Conservation (phyloP, 2,797 vertebrate genomes). For the Choloepus didactylus region DNA sequence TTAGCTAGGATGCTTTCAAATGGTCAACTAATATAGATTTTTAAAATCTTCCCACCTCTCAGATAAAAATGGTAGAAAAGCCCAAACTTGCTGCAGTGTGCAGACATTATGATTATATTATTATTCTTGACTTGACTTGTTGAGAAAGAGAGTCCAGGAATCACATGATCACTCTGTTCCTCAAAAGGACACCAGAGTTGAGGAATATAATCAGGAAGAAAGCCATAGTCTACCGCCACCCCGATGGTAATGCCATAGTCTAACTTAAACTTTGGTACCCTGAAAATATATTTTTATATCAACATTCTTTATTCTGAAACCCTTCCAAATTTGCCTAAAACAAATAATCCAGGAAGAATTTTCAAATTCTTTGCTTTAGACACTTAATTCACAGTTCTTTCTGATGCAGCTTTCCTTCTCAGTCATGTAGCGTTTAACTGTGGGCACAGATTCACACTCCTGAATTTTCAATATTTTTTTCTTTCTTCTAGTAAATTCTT, state of each 20-base stretch:
- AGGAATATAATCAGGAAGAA: slow-evolving; percentile 79
- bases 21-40: neutral
- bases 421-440: neutral
- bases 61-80: slow-evolving; percentile 75
- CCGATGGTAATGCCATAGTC: slow-evolving; percentile 88
- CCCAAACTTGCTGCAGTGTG: slow-evolving; percentile 67
- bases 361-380: neutral
- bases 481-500: neutral
- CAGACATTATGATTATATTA: slow-evolving; percentile 87
- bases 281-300: neutral
- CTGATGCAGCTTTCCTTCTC: neutral
- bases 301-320: slow-evolving; percentile 47
- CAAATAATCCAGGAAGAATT: neutral
- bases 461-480: slow-evolving; percentile 52
- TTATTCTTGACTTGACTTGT: slow-evolving; percentile 88
- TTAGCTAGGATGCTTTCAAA: neutral
- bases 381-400: neutral
- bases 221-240: slow-evolving; percentile 76
- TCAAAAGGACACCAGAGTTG: slow-evolving; percentile 68
- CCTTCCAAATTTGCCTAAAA: slow-evolving; percentile 45
- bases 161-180: slow-evolving; percentile 52
- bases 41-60: neutral
- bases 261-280: slow-evolving; percentile 5
- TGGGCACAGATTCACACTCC: neutral
- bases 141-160: slow-evolving; percentile 84